These are phyloP conservation scores for Regulus satrapa DNA, from an alignment of 2,113 vertebrate species.

Conservation along the genomic window DNA sequence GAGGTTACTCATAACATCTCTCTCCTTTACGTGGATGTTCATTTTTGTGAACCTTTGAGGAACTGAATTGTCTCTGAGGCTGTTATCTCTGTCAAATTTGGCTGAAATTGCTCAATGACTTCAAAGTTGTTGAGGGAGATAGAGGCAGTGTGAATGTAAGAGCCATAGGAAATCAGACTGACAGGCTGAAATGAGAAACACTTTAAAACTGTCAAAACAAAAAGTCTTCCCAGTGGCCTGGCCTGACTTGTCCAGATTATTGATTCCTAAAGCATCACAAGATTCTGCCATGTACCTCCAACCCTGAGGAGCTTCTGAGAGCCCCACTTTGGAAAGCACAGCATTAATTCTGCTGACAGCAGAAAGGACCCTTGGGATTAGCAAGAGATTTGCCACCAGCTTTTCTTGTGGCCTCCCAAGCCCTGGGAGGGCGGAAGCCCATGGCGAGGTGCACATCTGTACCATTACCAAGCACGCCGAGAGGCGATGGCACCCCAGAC, in stretches of 20 bases:
- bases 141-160: neutral
- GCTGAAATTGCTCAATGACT: slow-evolving; percentile 56
- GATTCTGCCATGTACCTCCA: neutral
- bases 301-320: neutral
- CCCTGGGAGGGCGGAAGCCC: neutral
- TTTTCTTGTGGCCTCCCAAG: neutral
- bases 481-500: neutral
- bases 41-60: slow-evolving; percentile 34
- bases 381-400: neutral
- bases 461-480: neutral
- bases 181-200: slow-evolving; percentile 26
- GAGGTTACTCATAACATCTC: slow-evolving; percentile 31
- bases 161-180: slow-evolving; percentile 31
- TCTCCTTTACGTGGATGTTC: slow-evolving; percentile 5
- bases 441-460: fast-evolving
- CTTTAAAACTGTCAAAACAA: slow-evolving; percentile 17
- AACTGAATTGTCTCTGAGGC: slow-evolving; percentile 21
- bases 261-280: neutral
- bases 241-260: neutral
- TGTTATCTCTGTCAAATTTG: slow-evolving; percentile 45
- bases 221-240: neutral
- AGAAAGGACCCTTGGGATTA: neutral
- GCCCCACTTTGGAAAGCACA: neutral
- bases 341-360: neutral
- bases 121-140: slow-evolving; percentile 42